Percentiles rank a stretch among this genome's conserved stretches.
Conservation (phyloP, 2,888 invertebrate species). For the Teinopalpus imperialis region DNA sequence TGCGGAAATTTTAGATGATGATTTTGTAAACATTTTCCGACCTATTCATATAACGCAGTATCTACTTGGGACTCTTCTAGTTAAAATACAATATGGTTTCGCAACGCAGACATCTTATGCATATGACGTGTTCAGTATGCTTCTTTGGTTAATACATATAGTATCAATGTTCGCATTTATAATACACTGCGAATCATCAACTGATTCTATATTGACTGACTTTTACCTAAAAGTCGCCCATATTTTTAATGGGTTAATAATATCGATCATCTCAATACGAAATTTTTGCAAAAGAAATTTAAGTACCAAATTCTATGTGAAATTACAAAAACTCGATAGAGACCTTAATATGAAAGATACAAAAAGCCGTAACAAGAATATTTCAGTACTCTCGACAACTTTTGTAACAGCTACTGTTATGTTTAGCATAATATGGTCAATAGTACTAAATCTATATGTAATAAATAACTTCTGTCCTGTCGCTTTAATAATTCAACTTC, state of each 20-base stretch:
- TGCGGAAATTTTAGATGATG: slow-evolving; percentile 51
- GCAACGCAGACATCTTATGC: slow-evolving; percentile 42
- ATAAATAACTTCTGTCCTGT: slow-evolving; percentile 37
- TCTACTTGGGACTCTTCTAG: slow-evolving; percentile 47
- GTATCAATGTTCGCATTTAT: slow-evolving; percentile 33
- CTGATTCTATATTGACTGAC: slow-evolving; percentile 35
- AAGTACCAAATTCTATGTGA: slow-evolving; percentile 50
- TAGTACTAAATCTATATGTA: slow-evolving; percentile 36
- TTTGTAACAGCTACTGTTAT: slow-evolving; percentile 20
- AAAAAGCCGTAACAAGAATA: slow-evolving; percentile 37
- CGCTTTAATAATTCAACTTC: slow-evolving; percentile 32
- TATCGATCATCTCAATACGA: slow-evolving; percentile 37
- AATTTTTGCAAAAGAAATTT: slow-evolving; percentile 33
- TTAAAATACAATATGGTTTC: slow-evolving; percentile 49
- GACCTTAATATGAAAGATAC: slow-evolving; percentile 39
- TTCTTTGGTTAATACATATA: slow-evolving; percentile 41
- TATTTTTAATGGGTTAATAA: slow-evolving; percentile 36
- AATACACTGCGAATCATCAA: slow-evolving; percentile 35
- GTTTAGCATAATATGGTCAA: slow-evolving; percentile 30
- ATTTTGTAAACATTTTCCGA: slow-evolving; percentile 49
- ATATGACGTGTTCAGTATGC: slow-evolving; percentile 42
- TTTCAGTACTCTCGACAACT: slow-evolving; percentile 28
- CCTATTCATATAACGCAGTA: slow-evolving; percentile 43
- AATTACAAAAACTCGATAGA: slow-evolving; percentile 56
- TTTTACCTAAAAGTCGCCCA: slow-evolving; percentile 41